Conservation (phyloP, 2,797 vertebrate species). For the Falco concolor region DNA sequence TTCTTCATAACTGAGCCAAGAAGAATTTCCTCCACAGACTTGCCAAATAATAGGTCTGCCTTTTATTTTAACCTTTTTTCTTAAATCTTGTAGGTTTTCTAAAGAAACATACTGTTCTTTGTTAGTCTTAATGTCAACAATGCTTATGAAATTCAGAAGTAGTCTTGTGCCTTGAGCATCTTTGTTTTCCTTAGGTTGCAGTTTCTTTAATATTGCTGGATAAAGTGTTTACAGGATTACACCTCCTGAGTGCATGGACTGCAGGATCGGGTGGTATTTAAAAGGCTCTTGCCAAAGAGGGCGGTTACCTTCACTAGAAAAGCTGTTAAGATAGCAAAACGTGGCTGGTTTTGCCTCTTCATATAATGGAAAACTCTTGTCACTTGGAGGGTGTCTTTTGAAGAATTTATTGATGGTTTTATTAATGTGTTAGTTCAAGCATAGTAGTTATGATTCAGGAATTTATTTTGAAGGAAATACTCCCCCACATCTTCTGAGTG, state of each 20-base stretch:
- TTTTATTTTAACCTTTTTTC: background rate
- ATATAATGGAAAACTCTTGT: background rate
- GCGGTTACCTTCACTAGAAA: background rate
- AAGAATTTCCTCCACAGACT: conserved; percentile 40
- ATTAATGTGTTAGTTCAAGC: background rate
- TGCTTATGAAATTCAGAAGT: background rate
- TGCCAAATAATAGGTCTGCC: conserved; percentile 34
- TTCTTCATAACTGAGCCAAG: background rate
- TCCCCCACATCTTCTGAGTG: conserved; percentile 1
- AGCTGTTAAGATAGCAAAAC: background rate
- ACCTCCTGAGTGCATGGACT: accelerated
- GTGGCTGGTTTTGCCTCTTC: background rate
- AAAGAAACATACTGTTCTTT: background rate
- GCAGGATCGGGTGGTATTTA: background rate
- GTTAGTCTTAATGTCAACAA: background rate
- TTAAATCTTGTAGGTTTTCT: conserved; percentile 3
- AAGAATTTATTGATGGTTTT: background rate
- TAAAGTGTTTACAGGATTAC: background rate
- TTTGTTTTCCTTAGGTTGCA: background rate
- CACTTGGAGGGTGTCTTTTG: background rate
- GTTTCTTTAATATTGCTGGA: background rate
- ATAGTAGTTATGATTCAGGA: background rate
- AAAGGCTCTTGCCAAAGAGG: background rate
- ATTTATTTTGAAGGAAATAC: conserved; percentile 46
- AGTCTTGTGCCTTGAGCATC: background rate